Base-by-base conservation (phyloP, 1,140 invertebrate species). In the Anastatus disparis region DNA sequence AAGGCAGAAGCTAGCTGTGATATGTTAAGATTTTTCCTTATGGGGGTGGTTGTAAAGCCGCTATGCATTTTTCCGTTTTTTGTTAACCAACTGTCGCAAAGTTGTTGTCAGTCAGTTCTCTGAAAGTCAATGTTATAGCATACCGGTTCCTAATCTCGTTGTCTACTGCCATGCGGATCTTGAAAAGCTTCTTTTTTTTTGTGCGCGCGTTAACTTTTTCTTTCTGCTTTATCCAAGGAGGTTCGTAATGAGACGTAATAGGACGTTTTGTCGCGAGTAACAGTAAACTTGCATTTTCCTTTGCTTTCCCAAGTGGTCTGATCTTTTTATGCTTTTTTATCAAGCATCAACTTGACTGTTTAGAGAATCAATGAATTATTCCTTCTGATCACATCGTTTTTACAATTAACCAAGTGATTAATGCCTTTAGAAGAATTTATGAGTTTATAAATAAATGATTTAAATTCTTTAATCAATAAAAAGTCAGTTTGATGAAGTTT, bases 61-160 rank as follows among this genome's bases (percentile, higher is more conserved):
- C 31, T 35, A n/a, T n/a, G 31, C 31, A 4, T 35, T 35, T 35
- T 35, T 35, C 31, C 31, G 10, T 35, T 35, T n/a, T 2, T 26
- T 46, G 20, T 7, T 29, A 13, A 15, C 6, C 20, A 27, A 42
- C 1, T 26, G 12, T 31, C n/a, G n/a, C n/a, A n/a, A n/a, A n/a
- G n/a, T n/a, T n/a, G n/a, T n/a, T n/a, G n/a, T n/a, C n/a, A n/a
- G n/a, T n/a, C n/a, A n/a, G n/a, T n/a, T n/a, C 35, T 15, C 44
- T 55, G 65, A 40, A 68, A 56, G n/a, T n/a, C n/a, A n/a, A n/a
- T n/a, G n/a, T n/a, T n/a, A n/a, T n/a, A n/a, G 6, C 6, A 44
- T 55, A 64, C 68, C 61, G 68, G 68, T 70, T 70, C 58, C 68
- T 70, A 70, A 70, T 70, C 68, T 56, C 48, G 40, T 56, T 24